Percentiles rank a stretch among this genome's conserved stretches.
Evolutionary conservation across 2,797 vertebrate genomes (phyloP).

Genomic region (Macropodus opercularis): DNA sequence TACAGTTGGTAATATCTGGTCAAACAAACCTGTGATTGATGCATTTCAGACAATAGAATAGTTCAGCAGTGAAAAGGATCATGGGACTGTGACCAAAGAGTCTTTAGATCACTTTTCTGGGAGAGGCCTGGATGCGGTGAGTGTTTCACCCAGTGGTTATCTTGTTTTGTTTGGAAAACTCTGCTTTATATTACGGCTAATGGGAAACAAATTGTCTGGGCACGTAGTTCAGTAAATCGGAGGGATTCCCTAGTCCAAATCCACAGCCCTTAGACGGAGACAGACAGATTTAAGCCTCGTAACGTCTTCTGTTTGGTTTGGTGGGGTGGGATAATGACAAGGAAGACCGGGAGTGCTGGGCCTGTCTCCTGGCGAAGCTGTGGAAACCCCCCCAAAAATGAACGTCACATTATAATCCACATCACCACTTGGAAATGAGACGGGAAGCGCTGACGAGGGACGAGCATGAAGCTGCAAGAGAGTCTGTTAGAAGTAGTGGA

Average conservation of each 20-base stretch:
- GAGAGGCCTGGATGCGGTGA: conserved; percentile 46
- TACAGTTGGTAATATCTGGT: conserved; percentile 69
- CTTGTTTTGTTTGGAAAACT: conserved; percentile 70
- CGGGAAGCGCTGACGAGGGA: conserved; percentile 37
- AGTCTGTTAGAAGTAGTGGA: conserved; percentile 23
- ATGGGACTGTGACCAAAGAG: conserved; percentile 45
- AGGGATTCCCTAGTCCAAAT: conserved; percentile 66
- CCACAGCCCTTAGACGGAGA: conserved; percentile 43
- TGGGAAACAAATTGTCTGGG: conserved; percentile 76
- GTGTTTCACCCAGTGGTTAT: conserved; percentile 50
- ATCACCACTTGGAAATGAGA: conserved; percentile 65
- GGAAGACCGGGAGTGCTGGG: conserved; percentile 35
- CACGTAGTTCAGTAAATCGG: conserved; percentile 55
- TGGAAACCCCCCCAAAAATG: conserved; percentile 53
- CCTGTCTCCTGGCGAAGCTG: conserved; percentile 47
- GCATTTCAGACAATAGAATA: conserved; percentile 58
- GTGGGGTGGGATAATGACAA: conserved; percentile 40
- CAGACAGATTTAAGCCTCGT: conserved; percentile 38
- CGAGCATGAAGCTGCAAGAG: conserved; percentile 53
- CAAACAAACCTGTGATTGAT: conserved; percentile 77
- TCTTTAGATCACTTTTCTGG: conserved; percentile 56
- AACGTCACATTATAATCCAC: conserved; percentile 72
- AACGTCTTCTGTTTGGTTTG: conserved; percentile 56
- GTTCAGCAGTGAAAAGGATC: conserved; percentile 58
- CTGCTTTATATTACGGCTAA: conserved; percentile 69